Percentiles rank a stretch among this genome's conserved stretches.
Evolutionary conservation across 1,140 invertebrate genomes (phyloP).

Genomic region (Octopus sinensis): DNA sequence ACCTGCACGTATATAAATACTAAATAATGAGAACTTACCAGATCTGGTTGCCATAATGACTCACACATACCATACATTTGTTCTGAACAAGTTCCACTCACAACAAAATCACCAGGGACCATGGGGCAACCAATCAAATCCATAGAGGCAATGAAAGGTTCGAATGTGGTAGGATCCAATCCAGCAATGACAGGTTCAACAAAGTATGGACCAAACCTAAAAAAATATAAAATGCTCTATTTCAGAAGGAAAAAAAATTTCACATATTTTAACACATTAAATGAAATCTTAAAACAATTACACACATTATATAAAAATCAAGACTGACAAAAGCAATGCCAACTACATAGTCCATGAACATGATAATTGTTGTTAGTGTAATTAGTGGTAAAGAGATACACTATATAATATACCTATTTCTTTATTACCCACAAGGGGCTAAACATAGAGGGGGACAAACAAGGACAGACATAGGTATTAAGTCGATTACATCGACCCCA

Average conservation of each 20-base stretch:
- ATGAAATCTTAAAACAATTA: not conserved
- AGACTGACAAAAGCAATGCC: no score
- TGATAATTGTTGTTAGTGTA: no score
- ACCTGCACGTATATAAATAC: no score
- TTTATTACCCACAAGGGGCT: no score
- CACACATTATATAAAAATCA: no score
- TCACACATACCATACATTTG: conserved; percentile 98
- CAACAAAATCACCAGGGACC: conserved; percentile 90
- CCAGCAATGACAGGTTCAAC: conserved; percentile 95
- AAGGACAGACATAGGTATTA: no score
- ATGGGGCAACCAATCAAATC: conserved; percentile 91
- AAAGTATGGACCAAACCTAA: conserved; percentile 93
- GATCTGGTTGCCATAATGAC: conserved; percentile 84
- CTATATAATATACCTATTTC: no score
- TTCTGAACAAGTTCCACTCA: conserved; percentile 87
- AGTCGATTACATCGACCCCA: no score
- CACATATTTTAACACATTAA: not conserved
- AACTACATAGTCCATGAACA: no score
- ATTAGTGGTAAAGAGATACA: no score
- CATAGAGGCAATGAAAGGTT: conserved; percentile 90
- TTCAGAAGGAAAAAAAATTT: conserved; percentile 18
- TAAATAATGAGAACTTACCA: conserved; percentile 57
- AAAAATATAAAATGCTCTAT: conserved; percentile 24
- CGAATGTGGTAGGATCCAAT: conserved; percentile 78
- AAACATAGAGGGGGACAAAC: no score